Evolutionary conservation across 2,113 vertebrate genomes (phyloP).

Genomic region (Poecilia latipinna): DNA sequence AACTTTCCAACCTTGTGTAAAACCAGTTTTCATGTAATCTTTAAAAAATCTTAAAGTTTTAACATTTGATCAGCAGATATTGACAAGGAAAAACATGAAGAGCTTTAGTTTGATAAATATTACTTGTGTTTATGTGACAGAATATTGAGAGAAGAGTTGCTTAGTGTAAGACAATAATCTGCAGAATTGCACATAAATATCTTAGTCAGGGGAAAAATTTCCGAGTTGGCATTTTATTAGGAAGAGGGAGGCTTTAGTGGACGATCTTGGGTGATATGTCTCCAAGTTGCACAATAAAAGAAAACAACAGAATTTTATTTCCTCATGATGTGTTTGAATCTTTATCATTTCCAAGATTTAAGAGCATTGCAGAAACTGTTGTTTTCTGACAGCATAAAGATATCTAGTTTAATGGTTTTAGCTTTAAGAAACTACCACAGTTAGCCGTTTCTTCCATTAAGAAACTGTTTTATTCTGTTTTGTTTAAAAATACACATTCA

Average conservation of each 20-base stretch:
- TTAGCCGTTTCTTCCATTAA: too few relatives aligned
- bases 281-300: not conserved
- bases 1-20: too few relatives aligned
- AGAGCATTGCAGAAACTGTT: too few relatives aligned
- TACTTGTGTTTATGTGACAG: not conserved
- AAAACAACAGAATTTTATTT: not conserved
- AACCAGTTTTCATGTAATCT: too few relatives aligned
- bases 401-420: too few relatives aligned
- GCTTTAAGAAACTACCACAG: too few relatives aligned
- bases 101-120: not conserved
- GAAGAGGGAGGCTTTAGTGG: not conserved
- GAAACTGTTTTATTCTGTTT: not conserved
- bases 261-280: not conserved
- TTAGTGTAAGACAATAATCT: constrained; percentile 2
- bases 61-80: too few relatives aligned
- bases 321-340: too few relatives aligned
- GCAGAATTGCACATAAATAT: constrained; percentile 22
- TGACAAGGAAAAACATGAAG: not conserved
- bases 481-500: not conserved
- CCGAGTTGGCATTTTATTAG: not conserved
- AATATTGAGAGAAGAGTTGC: not conserved
- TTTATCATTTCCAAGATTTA: too few relatives aligned
- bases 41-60: too few relatives aligned
- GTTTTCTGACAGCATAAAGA: too few relatives aligned
- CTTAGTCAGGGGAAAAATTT: constrained; percentile 17